Percentiles rank a stretch among this genome's conserved stretches.
These are phyloP conservation scores for Drosophila subpulchrella DNA, from an alignment of 1,140 invertebrate genomes.

Conservation along the genomic window DNA sequence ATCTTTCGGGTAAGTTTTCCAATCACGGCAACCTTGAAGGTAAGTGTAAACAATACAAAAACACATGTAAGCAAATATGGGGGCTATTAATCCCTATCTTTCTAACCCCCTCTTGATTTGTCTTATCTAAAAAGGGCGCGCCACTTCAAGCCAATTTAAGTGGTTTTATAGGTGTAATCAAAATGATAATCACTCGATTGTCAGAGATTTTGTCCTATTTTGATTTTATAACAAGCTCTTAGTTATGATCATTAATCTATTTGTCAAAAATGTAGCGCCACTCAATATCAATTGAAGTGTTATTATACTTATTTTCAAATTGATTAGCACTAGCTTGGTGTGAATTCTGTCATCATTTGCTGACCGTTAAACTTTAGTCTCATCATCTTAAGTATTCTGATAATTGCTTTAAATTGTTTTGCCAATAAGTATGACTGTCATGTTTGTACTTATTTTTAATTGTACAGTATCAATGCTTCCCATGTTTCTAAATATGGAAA, in stretches of 20 bases:
- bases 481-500: slow-evolving; percentile 6
- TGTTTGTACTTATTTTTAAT: slow-evolving; percentile 13
- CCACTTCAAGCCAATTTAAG: slow-evolving; percentile 6
- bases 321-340: slow-evolving; percentile 10
- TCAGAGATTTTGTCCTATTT: not conserved
- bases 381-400: not conserved
- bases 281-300: slow-evolving; percentile 1
- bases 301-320: not conserved
- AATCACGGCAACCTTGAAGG: slow-evolving; percentile 17
- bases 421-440: slow-evolving; percentile 1
- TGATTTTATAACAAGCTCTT: not conserved
- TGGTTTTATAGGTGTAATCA: slow-evolving; percentile 1
- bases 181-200: slow-evolving; percentile 3
- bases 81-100: slow-evolving; percentile 3
- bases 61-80: not conserved
- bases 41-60: slow-evolving; percentile 25
- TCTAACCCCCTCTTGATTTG: not conserved
- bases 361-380: not conserved
- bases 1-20: slow-evolving; percentile 38
- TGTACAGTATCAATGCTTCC: not conserved
- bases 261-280: slow-evolving; percentile 10
- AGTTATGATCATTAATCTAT: slow-evolving; percentile 1
- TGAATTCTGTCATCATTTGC: slow-evolving; percentile 1
- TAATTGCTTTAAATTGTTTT: slow-evolving; percentile 14
- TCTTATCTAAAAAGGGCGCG: slow-evolving; percentile 17